A percentile compares a stretch with the other conserved stretches of the same genome.
phyloP scores from a whole-genome alignment of 2,113 vertebrate genomes.

The Naja naja region DNA sequence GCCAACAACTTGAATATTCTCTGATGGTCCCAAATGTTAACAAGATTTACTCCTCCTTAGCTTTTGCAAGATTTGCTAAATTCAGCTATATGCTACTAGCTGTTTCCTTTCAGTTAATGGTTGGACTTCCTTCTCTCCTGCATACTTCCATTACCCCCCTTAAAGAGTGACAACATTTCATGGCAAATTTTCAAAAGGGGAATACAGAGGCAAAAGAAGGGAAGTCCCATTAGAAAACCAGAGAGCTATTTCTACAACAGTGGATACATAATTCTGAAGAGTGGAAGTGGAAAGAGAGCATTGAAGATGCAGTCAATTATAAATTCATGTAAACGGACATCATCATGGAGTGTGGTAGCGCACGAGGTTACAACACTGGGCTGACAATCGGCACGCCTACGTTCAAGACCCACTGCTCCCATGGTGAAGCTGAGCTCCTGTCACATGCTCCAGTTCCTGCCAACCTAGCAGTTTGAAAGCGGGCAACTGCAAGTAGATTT shows the following conservation, averaged over 20 bases:
- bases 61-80: background rate
- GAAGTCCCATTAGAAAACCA: background rate
- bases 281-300: background rate
- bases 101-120: background rate
- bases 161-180: background rate
- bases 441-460: background rate
- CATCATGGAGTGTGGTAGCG: background rate
- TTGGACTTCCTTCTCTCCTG: background rate
- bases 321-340: background rate
- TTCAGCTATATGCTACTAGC: background rate
- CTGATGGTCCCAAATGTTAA: background rate
- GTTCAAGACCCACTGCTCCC: background rate
- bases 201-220: background rate
- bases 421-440: background rate
- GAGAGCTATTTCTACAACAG: background rate
- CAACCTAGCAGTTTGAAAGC: background rate
- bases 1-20: background rate
- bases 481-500: background rate
- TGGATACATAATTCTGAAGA: background rate
- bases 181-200: background rate
- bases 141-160: background rate
- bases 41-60: background rate
- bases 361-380: background rate
- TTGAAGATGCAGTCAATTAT: background rate
- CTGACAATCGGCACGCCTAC: background rate